Evolutionary conservation across 2,888 invertebrate species (phyloP).

Genomic region (Ashinkailepas kermadecensis): DNA sequence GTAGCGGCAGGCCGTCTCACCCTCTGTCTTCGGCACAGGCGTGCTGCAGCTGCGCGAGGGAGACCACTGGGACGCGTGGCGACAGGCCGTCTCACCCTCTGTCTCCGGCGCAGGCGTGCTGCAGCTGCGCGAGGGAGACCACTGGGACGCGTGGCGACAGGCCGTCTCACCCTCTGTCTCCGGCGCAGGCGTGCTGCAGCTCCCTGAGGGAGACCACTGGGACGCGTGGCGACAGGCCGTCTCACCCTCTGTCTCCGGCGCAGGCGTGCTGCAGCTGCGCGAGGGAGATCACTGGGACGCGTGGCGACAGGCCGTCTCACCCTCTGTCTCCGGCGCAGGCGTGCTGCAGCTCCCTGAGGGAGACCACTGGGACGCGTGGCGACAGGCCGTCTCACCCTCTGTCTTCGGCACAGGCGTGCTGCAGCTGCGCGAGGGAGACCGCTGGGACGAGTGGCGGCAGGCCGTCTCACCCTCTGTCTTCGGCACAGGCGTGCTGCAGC

Average conservation of each 20-base stretch:
- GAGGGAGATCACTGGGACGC: too few species aligned
- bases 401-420: neutral
- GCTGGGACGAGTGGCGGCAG: too few species aligned
- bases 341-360: slow-evolving; percentile 41
- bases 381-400: slow-evolving; percentile 52
- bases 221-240: slow-evolving; percentile 81
- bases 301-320: too few species aligned
- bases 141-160: too few species aligned
- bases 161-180: too few species aligned
- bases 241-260: too few species aligned
- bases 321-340: neutral
- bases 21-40: neutral
- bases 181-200: slow-evolving; percentile 40
- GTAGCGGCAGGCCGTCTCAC: slow-evolving; percentile 67
- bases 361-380: slow-evolving; percentile 65
- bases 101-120: too few species aligned
- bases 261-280: too few species aligned
- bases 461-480: too few species aligned
- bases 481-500: slow-evolving; percentile 40
- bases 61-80: slow-evolving; percentile 65
- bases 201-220: slow-evolving; percentile 33
- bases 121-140: too few species aligned
- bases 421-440: too few species aligned
- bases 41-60: slow-evolving; percentile 41
- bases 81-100: slow-evolving; percentile 52